A percentile compares a stretch with the other conserved stretches of the same genome.
phyloP scores from a whole-genome alignment of 2,797 vertebrate species.

The Serranus cabrilla region DNA sequence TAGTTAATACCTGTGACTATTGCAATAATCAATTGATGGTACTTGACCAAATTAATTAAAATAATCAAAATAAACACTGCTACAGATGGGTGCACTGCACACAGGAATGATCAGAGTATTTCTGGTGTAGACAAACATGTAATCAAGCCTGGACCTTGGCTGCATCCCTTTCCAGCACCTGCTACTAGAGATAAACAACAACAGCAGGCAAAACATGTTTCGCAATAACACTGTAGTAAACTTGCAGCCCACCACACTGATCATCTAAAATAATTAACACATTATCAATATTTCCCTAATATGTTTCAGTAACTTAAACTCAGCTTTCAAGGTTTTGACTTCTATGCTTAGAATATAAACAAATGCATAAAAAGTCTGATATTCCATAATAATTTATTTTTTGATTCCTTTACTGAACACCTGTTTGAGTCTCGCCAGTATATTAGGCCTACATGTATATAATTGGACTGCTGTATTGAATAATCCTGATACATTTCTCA shows the following conservation, averaged over 20 bases:
- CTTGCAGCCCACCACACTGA: slow-evolving; percentile 6
- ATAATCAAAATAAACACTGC: background rate
- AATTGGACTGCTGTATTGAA: background rate
- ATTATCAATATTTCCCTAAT: background rate
- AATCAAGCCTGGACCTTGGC: slow-evolving; percentile 38
- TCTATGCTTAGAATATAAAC: background rate
- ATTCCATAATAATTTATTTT: too few relatives aligned
- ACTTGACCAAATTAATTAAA: background rate
- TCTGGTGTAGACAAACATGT: slow-evolving; percentile 15
- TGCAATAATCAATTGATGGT: background rate
- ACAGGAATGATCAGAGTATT: slow-evolving; percentile 4
- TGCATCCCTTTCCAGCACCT: slow-evolving; percentile 15
- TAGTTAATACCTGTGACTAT: background rate
- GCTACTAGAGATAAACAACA: slow-evolving; percentile 50
- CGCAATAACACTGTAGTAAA: slow-evolving; percentile 46
- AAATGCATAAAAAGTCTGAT: background rate
- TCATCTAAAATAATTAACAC: background rate
- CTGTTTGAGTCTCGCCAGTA: background rate
- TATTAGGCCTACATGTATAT: background rate
- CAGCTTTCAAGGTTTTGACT: background rate
- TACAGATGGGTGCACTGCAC: background rate
- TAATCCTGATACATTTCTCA: background rate
- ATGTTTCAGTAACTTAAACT: background rate
- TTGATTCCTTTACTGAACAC: background rate
- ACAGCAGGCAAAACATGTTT: slow-evolving; percentile 46